Evolutionary conservation across 2,888 invertebrate species (phyloP).

Genomic region (Drosophila koepferae): DNA sequence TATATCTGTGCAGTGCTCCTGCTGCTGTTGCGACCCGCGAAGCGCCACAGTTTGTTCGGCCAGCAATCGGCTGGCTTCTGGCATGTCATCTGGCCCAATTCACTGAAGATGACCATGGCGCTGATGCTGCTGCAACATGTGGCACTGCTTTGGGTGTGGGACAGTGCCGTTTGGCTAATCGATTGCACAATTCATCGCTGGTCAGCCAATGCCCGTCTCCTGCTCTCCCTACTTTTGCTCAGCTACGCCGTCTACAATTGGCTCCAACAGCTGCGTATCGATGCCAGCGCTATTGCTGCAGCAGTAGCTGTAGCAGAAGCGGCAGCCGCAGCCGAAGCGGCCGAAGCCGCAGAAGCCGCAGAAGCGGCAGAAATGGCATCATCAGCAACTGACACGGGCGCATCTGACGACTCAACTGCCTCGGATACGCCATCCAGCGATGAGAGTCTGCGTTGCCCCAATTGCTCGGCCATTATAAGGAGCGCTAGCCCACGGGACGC

Average conservation of each 20-base stretch:
- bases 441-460: constrained; percentile 6
- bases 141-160: constrained; percentile 37
- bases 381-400: background rate
- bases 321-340: too few relatives aligned
- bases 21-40: constrained; percentile 26
- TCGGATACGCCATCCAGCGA: background rate
- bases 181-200: constrained; percentile 11
- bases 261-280: constrained; percentile 12
- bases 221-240: constrained; percentile 20
- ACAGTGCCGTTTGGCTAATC: constrained; percentile 25
- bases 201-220: constrained; percentile 18
- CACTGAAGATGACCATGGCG: constrained; percentile 30
- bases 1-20: constrained; percentile 35
- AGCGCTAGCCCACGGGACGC: background rate
- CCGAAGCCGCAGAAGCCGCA: too few relatives aligned
- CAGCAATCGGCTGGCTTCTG: background rate
- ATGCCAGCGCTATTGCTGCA: background rate
- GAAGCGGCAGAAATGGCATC: background rate
- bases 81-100: constrained; percentile 10
- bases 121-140: constrained; percentile 44
- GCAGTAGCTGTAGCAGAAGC: background rate
- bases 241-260: constrained; percentile 19
- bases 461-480: background rate
- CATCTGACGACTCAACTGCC: background rate
- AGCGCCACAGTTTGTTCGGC: background rate